Evolutionary conservation across 2,888 invertebrate species (phyloP).

Genomic region (Rutpela maculata): DNA sequence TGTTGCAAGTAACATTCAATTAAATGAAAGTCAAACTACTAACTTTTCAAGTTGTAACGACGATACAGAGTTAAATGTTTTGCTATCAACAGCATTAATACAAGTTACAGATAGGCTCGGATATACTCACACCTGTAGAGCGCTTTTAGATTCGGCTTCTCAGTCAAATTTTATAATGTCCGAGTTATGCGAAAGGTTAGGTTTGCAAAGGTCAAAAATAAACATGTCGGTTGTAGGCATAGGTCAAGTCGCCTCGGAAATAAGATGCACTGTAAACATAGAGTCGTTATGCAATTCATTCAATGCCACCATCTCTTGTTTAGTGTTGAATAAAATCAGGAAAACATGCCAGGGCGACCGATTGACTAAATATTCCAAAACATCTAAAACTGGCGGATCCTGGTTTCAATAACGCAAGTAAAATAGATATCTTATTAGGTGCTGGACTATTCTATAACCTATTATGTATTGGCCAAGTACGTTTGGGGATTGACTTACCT

Average conservation of each 20-base stretch:
- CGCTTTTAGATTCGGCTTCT: neutral
- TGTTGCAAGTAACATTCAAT: constrained; percentile 1
- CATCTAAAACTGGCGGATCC: constrained; percentile 38
- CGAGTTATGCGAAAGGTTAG: neutral
- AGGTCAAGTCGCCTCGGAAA: neutral
- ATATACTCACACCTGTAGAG: neutral
- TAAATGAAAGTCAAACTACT: neutral
- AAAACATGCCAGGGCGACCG: neutral
- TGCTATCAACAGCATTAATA: constrained; percentile 8
- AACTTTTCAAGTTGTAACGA: neutral
- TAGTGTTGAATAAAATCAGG: neutral
- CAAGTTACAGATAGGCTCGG: neutral
- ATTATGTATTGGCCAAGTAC: constrained; percentile 28
- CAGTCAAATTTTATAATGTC: neutral
- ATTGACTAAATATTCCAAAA: constrained; percentile 29
- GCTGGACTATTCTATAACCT: constrained; percentile 32
- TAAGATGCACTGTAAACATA: neutral
- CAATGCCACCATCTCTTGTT: neutral
- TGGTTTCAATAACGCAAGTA: constrained; percentile 12
- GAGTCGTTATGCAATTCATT: neutral
- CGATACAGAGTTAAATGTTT: neutral
- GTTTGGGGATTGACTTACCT: neutral
- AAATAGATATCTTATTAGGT: constrained; percentile 39
- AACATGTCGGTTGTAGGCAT: neutral
- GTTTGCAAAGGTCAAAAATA: neutral